Base-by-base conservation (phyloP, 2,888 invertebrate species). In the Desoria tigrina region DNA sequence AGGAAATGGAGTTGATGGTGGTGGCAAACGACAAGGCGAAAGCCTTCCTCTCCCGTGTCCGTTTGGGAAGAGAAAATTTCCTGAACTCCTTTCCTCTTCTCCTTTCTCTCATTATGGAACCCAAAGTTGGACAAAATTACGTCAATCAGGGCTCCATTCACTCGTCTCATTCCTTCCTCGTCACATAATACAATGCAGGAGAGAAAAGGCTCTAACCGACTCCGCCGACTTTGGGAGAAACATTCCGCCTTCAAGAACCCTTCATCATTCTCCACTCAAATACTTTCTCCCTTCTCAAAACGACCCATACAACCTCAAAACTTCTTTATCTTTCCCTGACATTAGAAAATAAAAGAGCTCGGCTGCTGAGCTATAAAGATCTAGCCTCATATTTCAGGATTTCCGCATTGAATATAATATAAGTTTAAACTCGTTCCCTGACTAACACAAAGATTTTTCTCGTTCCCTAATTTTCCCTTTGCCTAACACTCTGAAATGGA, bases 21-120 rank as follows among this genome's bases (percentile, higher is more conserved):
- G 55, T 21, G 55, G 55, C 55, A 55, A 55, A 64, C 68, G 66
- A 68, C 66, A 71, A 60, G 68, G 68, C 63, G 68, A 61, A 65
- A 65, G 64, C 69, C 66, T 75, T 72, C 72, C 73, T 74, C 65
- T 71, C 65, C 65, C 64, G 72, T 72, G 75, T 75, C 75, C 75
- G 74, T 73, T 74, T 74, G 73, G 73, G 68, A 75, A 75, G 74
- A 74, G 73, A 75, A 75, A 74, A 75, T 75, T 74, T 75, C 75
- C 75, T 75, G 72, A 73, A 75, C 72, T 74, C 71, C 68, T 70
- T 70, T 68, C 68, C 72, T 70, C 60, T 70, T 66, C 67, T 65
- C 64, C 71, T 74, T 73, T 73, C 72, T 68, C 72, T 75, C 73
- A 74, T 73, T 75, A 74, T 73, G 68, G 62, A 68, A 73, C 71